Base-by-base conservation (phyloP, 1,140 invertebrate genomes). In the Ladona fulva region DNA sequence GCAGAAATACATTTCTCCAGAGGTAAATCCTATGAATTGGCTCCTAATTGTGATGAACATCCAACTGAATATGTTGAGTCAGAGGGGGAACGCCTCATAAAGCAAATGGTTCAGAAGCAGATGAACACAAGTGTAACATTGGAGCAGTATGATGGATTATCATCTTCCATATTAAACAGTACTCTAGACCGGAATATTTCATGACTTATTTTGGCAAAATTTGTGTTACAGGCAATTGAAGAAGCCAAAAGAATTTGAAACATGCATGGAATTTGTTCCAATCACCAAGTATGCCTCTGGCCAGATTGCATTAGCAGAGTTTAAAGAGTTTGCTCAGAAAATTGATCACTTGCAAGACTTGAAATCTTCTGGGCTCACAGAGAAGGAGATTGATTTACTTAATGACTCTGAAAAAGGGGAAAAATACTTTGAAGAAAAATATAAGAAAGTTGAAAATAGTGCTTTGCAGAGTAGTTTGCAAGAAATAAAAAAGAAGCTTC, bases 71-170 rank as follows among this genome's bases (percentile, higher is more conserved):
- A 78, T 77, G 12, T 79, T 24, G 77, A 79, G 22, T 82, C 81
- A 24, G 81, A 84, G 42, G 81, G 80, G 19, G 81, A 83, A 77
- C 74, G 81, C 66, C 80, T 83, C 1, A 82, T 84, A 42, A 84
- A 83, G 79, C 76, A 82, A 37, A 74, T 84, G 59, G 78, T 80
- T 19, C 74, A 82, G 78, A 83, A 83, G 77, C 83, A 84, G 77
- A 25, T 78, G 76, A 80, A 82, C 59, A 82, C 80, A 24, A 77
- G 80, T 44, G 80, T 78, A 73, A 82, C 77, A 78, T 66, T 84
- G 52, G 24, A 81, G 75, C 78, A 82, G 83, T 84, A 83, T 81
- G 78, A 79, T 37, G 8, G 1, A 73, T 73, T 73, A 5, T 73
- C 19, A 22, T 73, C 19, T 73, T n/a, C 1, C 3, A 5, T 37